Evolutionary conservation across 2,888 invertebrate genomes (phyloP).

Genomic region (Eupithecia vulgata): DNA sequence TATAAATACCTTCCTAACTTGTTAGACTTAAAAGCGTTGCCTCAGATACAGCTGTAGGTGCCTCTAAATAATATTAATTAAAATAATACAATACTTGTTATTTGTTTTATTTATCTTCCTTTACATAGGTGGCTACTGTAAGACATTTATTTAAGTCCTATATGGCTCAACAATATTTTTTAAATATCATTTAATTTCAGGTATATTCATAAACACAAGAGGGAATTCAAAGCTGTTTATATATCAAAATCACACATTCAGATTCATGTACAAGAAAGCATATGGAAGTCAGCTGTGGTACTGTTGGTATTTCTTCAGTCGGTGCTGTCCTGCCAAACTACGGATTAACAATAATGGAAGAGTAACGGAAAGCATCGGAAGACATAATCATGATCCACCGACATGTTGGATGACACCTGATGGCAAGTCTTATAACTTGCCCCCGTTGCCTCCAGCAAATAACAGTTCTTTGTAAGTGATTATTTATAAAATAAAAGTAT

Average conservation of each 20-base stretch:
- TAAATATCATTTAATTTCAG: conserved; percentile 59
- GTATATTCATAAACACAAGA: conserved; percentile 80
- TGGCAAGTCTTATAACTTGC: conserved; percentile 76
- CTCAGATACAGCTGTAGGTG: neutral
- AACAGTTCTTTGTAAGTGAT: conserved; percentile 54
- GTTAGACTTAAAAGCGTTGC: neutral
- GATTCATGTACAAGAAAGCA: conserved; percentile 81
- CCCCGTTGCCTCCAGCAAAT: conserved; percentile 64
- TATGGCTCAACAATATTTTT: neutral
- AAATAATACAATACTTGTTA: neutral
- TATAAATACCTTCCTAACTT: neutral
- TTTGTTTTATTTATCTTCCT: conserved; percentile 25
- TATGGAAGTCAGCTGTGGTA: conserved; percentile 82
- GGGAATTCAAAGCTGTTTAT: conserved; percentile 80
- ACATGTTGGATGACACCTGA: conserved; percentile 82
- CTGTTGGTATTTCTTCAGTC: conserved; percentile 81
- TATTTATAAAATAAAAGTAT: conserved; percentile 46
- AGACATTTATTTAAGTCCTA: neutral
- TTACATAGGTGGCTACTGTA: neutral
- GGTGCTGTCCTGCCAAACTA: conserved; percentile 78
- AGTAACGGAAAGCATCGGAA: conserved; percentile 77
- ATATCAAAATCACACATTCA: conserved; percentile 80
- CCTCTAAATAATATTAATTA: neutral
- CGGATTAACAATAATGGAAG: conserved; percentile 76
- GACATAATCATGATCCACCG: conserved; percentile 79